A percentile compares a stretch with the other conserved stretches of the same genome.
phyloP scores from a whole-genome alignment of 1,140 invertebrate species.

The Maconellicoccus hirsutus region DNA sequence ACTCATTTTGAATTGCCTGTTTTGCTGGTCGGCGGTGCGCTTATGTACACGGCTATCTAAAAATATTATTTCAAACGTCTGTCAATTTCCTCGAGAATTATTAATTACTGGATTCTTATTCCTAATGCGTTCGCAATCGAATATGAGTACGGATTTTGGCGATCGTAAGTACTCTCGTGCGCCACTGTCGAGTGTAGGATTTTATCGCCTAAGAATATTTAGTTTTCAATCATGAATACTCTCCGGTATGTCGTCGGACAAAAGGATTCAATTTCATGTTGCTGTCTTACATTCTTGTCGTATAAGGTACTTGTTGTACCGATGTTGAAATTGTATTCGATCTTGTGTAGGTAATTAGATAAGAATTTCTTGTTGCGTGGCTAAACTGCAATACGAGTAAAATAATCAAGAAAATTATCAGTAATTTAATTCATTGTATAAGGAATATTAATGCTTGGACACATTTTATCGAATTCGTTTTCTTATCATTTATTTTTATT shows the following conservation, averaged over 20 bases:
- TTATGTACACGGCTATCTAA: neutral
- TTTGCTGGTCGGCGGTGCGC: neutral
- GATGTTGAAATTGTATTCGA: neutral
- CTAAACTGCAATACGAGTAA: neutral
- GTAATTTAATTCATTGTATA: neutral
- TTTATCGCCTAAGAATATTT: too few relatives aligned
- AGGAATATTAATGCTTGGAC: neutral
- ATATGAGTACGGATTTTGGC: neutral
- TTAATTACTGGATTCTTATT: conserved; percentile 7
- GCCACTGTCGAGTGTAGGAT: neutral
- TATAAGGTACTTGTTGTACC: too few relatives aligned
- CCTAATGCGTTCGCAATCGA: neutral
- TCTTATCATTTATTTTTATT: neutral
- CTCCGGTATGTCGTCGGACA: too few relatives aligned
- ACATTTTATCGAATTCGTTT: neutral
- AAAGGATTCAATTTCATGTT: too few relatives aligned
- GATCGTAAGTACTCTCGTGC: neutral
- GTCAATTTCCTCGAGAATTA: conserved; percentile 9
- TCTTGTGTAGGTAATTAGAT: neutral
- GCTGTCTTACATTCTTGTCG: too few relatives aligned
- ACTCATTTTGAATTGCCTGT: conserved; percentile 14
- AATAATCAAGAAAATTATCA: conserved; percentile 5
- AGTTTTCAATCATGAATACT: too few relatives aligned
- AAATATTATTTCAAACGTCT: conserved; percentile 13
- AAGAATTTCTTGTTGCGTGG: neutral